phyloP scores from a whole-genome alignment of 2,797 vertebrate species.

The Thamnophis elegans region DNA sequence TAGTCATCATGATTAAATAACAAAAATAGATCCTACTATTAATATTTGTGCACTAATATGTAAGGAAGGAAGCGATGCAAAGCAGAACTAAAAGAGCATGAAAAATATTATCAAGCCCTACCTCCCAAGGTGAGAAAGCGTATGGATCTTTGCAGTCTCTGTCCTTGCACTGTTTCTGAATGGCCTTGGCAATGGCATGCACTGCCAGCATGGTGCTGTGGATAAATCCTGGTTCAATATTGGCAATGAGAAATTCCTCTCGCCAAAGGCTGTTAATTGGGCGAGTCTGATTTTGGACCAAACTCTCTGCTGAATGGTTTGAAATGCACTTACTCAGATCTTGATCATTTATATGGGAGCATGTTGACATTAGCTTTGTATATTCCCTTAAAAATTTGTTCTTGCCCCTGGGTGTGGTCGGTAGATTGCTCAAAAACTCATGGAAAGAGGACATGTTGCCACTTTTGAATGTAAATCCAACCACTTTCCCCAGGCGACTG shows the following conservation, averaged over 20 bases:
- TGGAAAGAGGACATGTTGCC: constrained; percentile 73
- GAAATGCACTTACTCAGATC: constrained; percentile 72
- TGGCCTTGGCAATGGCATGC: constrained; percentile 77
- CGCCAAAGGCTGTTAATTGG: constrained; percentile 50
- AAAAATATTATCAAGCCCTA: constrained; percentile 57
- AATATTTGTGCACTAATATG: background rate
- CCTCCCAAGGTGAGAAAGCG: constrained; percentile 81
- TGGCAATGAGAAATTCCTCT: constrained; percentile 66
- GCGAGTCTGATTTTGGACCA: constrained; percentile 39
- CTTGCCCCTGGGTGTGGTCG: constrained; percentile 44
- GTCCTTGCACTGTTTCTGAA: constrained; percentile 73
- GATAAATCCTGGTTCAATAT: constrained; percentile 64
- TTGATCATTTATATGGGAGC: constrained; percentile 57
- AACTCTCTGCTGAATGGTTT: constrained; percentile 51
- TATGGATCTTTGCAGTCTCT: constrained; percentile 74
- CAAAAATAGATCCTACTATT: background rate
- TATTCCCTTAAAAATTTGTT: constrained; percentile 76
- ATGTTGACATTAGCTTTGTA: constrained; percentile 60
- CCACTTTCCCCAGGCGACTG: constrained; percentile 75
- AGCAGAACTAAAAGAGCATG: background rate
- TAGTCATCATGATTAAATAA: background rate
- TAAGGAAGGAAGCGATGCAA: constrained; percentile 23
- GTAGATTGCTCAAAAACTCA: constrained; percentile 75
- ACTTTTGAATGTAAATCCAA: constrained; percentile 85
- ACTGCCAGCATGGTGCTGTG: constrained; percentile 81